Evolutionary conservation across 2,113 vertebrate genomes (phyloP).

Genomic region (Turnix velox): DNA sequence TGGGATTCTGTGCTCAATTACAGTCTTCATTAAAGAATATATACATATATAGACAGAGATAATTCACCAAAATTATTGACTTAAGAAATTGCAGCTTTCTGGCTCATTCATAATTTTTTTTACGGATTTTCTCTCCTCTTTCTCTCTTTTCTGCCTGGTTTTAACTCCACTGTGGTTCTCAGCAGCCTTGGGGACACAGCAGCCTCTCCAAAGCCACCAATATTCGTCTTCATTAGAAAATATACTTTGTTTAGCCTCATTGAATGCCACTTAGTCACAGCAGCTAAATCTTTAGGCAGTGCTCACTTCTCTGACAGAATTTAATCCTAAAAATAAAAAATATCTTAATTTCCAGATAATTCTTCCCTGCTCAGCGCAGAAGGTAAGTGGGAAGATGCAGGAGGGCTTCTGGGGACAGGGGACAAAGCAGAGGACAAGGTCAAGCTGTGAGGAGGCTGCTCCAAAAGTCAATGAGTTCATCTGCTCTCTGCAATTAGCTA

Average conservation of each 20-base stretch:
- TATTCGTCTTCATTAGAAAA: background rate
- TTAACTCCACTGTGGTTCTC: background rate
- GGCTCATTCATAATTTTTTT: background rate
- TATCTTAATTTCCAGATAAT: background rate
- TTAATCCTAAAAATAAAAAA: background rate
- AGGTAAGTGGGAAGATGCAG: background rate
- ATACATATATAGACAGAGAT: background rate
- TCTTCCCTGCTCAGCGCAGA: accelerated
- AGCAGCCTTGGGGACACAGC: background rate
- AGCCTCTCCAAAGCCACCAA: background rate
- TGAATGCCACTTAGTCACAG: background rate
- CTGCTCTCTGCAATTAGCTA: background rate
- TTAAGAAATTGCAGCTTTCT: background rate
- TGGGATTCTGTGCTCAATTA: background rate
- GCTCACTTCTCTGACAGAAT: background rate
- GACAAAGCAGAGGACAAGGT: background rate
- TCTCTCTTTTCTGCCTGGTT: background rate
- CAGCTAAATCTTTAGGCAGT: background rate
- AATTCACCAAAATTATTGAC: background rate
- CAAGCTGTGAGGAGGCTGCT: background rate
- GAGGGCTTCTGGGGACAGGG: background rate
- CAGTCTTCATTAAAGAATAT: background rate
- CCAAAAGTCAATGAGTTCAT: background rate
- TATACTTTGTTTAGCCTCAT: background rate
- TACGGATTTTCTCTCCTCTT: background rate